These are phyloP conservation scores for Zaprionus lachaisei DNA, from an alignment of 1,140 invertebrate species.

Conservation along the genomic window DNA sequence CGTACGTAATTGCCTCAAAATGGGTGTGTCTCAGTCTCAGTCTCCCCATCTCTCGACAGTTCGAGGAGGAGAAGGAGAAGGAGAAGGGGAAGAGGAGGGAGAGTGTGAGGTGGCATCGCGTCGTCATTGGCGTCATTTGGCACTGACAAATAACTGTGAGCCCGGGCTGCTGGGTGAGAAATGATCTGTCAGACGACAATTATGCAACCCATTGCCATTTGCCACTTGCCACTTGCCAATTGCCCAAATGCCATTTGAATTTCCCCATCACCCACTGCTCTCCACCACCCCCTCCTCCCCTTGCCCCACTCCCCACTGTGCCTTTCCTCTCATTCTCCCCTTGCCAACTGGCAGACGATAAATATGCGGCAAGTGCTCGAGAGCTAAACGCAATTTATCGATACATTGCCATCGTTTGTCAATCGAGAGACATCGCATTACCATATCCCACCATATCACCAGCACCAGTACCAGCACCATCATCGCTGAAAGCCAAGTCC, in stretches of 20 bases:
- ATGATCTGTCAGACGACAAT: constrained; percentile 67
- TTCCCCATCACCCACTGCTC: neutral
- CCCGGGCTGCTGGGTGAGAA: constrained; percentile 48
- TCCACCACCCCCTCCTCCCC: neutral
- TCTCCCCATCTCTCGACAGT: neutral
- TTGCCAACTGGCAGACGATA: constrained; percentile 31
- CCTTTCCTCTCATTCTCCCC: neutral
- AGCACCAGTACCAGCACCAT: neutral
- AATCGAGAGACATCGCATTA: constrained; percentile 31
- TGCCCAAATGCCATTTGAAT: constrained; percentile 44
- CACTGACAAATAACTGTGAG: constrained; percentile 56
- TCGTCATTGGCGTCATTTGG: constrained; percentile 69
- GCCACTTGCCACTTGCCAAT: constrained; percentile 26
- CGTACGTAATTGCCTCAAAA: constrained; percentile 39
- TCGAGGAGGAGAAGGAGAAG: too few relatives aligned
- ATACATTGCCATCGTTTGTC: constrained; percentile 41
- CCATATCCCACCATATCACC: constrained; percentile 6
- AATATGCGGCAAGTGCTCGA: constrained; percentile 32
- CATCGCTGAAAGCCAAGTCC: neutral
- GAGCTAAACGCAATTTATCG: constrained; percentile 46
- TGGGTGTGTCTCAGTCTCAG: constrained; percentile 36
- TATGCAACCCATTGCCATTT: constrained; percentile 71
- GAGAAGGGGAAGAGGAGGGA: neutral
- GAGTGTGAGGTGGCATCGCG: constrained; percentile 40
- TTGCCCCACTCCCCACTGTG: neutral